Percentiles rank a stretch among this genome's conserved stretches.
phyloP scores from a whole-genome alignment of 2,113 vertebrate species.

The Clarias batrachus region DNA sequence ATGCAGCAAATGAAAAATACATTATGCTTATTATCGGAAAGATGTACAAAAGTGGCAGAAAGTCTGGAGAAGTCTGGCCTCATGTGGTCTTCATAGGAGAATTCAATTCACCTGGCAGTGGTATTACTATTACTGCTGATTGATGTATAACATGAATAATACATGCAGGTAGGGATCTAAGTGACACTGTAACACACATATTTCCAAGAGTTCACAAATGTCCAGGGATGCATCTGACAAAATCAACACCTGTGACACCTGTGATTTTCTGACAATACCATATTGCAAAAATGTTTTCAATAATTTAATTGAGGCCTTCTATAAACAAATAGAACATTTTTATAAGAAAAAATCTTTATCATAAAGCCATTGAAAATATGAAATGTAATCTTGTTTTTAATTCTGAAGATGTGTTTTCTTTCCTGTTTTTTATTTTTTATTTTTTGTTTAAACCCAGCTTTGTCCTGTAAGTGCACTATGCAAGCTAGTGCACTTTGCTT shows the following conservation, averaged over 20 bases:
- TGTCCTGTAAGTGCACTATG: conserved; percentile 4
- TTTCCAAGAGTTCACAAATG: background rate
- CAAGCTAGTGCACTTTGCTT: background rate
- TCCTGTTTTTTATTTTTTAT: no score
- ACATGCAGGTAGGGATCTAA: background rate
- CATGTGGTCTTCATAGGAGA: no score
- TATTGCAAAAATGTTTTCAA: background rate
- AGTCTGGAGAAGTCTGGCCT: no score
- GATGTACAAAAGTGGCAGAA: no score
- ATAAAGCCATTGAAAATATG: background rate
- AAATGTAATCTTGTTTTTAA: background rate
- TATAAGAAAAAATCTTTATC: background rate
- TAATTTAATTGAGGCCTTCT: background rate
- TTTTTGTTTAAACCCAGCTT: background rate
- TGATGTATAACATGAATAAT: background rate
- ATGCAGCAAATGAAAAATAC: no score
- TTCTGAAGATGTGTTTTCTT: background rate
- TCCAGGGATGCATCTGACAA: background rate
- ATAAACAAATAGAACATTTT: background rate
- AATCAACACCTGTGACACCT: background rate
- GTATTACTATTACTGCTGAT: background rate
- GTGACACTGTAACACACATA: background rate
- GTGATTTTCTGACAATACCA: background rate
- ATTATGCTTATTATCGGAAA: no score
- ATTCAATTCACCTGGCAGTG: no score